Percentiles rank a stretch among this genome's conserved stretches.
These are phyloP conservation scores for Sylvicapra grimmia DNA, from an alignment of 2,113 vertebrate genomes.

Conservation along the genomic window DNA sequence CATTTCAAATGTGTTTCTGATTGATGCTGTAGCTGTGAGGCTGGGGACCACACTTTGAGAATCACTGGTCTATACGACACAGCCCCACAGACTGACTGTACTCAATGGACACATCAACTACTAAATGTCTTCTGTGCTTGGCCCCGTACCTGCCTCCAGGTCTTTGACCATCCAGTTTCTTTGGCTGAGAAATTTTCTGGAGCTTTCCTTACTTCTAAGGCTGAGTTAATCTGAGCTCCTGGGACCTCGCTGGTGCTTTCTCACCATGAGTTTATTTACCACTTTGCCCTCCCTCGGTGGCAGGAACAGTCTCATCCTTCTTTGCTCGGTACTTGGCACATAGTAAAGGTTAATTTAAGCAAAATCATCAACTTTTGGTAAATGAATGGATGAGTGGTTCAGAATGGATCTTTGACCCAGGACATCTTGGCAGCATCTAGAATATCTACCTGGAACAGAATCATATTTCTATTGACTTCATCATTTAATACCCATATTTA, in stretches of 20 bases:
- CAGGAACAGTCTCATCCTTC: background rate
- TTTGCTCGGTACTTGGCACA: background rate
- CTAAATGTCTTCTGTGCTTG: background rate
- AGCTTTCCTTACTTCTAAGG: background rate
- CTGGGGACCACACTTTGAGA: background rate
- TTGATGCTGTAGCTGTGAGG: background rate
- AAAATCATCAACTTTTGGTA: background rate
- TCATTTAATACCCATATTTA: background rate
- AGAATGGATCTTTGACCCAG: background rate
- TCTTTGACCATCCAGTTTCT: background rate
- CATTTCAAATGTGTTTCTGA: background rate
- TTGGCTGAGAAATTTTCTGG: background rate
- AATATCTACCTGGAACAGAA: background rate
- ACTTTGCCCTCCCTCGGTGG: background rate
- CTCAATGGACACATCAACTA: background rate
- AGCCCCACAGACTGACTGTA: background rate
- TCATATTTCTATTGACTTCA: background rate
- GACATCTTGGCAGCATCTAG: background rate
- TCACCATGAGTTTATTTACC: background rate
- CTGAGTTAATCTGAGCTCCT: background rate
- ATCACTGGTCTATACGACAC: accelerated
- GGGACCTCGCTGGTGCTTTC: background rate
- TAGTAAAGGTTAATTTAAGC: background rate
- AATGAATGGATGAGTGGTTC: background rate
- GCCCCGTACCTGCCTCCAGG: background rate